Evolutionary conservation across 2,888 invertebrate species (phyloP), one percentile per base, ranked within the genome.

Genomic region (Chalcis sispes): DNA sequence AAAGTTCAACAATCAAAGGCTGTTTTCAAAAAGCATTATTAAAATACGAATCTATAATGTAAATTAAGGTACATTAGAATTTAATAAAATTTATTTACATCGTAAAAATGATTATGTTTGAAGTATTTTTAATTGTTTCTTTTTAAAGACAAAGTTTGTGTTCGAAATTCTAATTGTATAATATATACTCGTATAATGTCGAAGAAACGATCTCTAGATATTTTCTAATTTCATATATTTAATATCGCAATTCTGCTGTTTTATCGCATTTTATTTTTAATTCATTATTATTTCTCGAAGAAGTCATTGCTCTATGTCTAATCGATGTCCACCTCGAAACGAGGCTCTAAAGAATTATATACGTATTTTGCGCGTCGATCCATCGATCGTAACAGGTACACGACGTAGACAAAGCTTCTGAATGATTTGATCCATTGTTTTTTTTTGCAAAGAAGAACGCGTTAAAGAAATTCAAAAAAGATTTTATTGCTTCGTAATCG

Each of bases 331-430:
- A 70, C 54, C 65, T 73, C 70, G 8, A 27, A 58, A 52, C 32
- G 69, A 72, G 64, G 64, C 54, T 20, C 54, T 69, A 65, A 52
- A 66, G 61, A 64, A 52, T 62, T 67, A 69, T 70, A 59, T 66
- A 42, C 18, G 36, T 56, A 71, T 58, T n/a, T 77, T 77, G 77
- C 73, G 54, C 69, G 72, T 77, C 77, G 77, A 77, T 77, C 77
- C 73, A 77, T 77, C 72, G 77, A 77, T 77, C 73, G 72, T 73
- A 69, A 77, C 77, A 72, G 73, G 73, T 77, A 77, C 73, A 70
- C 46, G 48, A 70, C 58, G 70, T 70, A 77, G 77, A 77, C 40
- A 32, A 77, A 77, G 58, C n/a, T n/a, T n/a, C 36, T 72, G 64
- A 32, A 69, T 18, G 36, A 54, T 67, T 66, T 50, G 27, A 70